Evolutionary conservation across 1,140 invertebrate genomes (phyloP), one percentile per base, ranked within the genome.

Genomic region (Platyscapa corneri): DNA sequence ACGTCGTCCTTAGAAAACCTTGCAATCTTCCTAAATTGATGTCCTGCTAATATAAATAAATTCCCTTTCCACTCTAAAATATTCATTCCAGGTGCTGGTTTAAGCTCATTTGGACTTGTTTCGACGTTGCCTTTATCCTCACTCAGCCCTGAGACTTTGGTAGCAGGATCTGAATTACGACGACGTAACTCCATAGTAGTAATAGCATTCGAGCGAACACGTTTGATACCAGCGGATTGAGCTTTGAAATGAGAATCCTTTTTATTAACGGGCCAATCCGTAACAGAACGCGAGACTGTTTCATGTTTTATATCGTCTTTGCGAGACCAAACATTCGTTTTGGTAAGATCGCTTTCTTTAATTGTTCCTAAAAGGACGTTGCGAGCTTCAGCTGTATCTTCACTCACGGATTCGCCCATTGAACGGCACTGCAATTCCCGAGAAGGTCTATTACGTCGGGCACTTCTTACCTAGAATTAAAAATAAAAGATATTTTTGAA

Each of bases 1-100:
- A 95, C 94, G 89, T 98, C 97, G 79, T 96, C 96, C 90, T 97
- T 97, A 1, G 95, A 94, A 86, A 97, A 96, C 67, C 96, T 94
- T 0, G 94, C 94, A 42, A 96, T 94, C 94, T 96, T 97, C 20
- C 96, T 94, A 92, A 97, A 96, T 82, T 95, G 94, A 89, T 97
- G 96, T 0, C 96, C 95, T 3, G 95, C 96, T 74, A 96, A 94
- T 0, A 94, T 95, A 86, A 96, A 96, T 80, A 93, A 91, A 32
- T 91, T 94, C 27, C 94, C 93, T 82, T 95, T 95, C 91, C 94
- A 94, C 87, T 95, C 94, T 27, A 95, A 87, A 23, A 93, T 89
- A 80, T 94, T 94, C 87, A 92, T 92, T 0, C 91, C 89, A 8
- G 91, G 90, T 34, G 92, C 90, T 32, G 90, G 89, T 88, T 94